Conservation (phyloP, 2,797 vertebrate genomes). For the Gadopsis bispinosus region DNA sequence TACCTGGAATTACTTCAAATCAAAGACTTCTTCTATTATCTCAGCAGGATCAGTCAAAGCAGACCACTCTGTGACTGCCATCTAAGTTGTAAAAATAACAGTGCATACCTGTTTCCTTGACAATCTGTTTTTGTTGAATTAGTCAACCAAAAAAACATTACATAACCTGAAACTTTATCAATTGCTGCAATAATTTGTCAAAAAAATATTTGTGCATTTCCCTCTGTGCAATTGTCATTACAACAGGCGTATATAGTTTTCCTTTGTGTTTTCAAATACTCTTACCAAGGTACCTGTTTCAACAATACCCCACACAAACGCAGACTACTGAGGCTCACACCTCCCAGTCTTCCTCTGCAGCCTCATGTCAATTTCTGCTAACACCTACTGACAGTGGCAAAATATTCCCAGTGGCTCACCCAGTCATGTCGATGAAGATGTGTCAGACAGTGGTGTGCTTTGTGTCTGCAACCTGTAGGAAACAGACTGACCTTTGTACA, state of each 20-base stretch:
- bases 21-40: slow-evolving; percentile 81
- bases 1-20: slow-evolving; percentile 85
- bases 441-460: slow-evolving; percentile 51
- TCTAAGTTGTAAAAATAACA: slow-evolving; percentile 68
- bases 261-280: not conserved
- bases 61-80: slow-evolving; percentile 50
- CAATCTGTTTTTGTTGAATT: slow-evolving; percentile 39
- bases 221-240: not conserved
- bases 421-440: slow-evolving; percentile 54
- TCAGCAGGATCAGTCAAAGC: slow-evolving; percentile 74
- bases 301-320: slow-evolving; percentile 2
- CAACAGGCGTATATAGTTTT: not conserved
- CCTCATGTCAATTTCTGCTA: slow-evolving; percentile 51
- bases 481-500: slow-evolving; percentile 47
- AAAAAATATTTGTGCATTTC: not conserved
- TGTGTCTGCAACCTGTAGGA: slow-evolving; percentile 42
- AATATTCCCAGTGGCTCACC: slow-evolving; percentile 45
- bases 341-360: slow-evolving; percentile 45
- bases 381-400: slow-evolving; percentile 48
- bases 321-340: slow-evolving; percentile 24
- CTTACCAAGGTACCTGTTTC: not conserved
- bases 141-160: not conserved
- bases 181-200: not conserved
- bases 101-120: slow-evolving; percentile 35
- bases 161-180: not conserved